A percentile compares a stretch with the other conserved stretches of the same genome.
phyloP scores from a whole-genome alignment of 2,888 invertebrate species.

The Nomada fabriciana region DNA sequence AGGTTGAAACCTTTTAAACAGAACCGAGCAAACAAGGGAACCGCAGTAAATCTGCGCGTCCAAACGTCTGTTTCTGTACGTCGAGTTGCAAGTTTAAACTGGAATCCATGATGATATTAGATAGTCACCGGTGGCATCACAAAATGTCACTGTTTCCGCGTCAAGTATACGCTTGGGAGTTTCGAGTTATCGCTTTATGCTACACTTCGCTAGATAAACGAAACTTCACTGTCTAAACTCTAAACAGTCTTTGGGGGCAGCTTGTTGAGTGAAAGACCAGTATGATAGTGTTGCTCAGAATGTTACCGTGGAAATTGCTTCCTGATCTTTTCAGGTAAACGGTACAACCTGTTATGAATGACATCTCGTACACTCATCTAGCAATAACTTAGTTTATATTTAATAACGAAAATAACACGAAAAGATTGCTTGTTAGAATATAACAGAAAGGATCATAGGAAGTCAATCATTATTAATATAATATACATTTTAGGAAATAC shows the following conservation, averaged over 20 bases:
- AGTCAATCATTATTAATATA: no score
- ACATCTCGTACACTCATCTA: neutral
- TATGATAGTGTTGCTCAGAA: neutral
- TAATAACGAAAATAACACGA: no score
- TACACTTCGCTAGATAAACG: constrained; percentile 18
- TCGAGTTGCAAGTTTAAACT: constrained; percentile 22
- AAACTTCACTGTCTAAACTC: constrained; percentile 4
- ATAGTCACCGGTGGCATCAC: constrained; percentile 6
- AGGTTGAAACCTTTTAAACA: constrained; percentile 17
- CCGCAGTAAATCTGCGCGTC: constrained; percentile 39
- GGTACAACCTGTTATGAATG: neutral
- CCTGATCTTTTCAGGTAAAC: neutral
- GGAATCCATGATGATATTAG: constrained; percentile 15
- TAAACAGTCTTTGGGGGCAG: constrained; percentile 18
- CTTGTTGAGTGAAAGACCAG: neutral
- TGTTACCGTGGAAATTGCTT: neutral
- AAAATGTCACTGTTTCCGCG: constrained; percentile 26
- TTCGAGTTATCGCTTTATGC: constrained; percentile 6
- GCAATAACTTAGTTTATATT: no score
- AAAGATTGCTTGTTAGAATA: no score
- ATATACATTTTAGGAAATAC: no score
- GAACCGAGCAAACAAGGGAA: constrained; percentile 9
- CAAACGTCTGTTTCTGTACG: neutral
- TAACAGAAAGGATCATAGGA: no score
- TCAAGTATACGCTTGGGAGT: constrained; percentile 31